These are phyloP conservation scores for Simalia tracyae DNA, from an alignment of 2,797 vertebrate genomes.

Conservation along the genomic window DNA sequence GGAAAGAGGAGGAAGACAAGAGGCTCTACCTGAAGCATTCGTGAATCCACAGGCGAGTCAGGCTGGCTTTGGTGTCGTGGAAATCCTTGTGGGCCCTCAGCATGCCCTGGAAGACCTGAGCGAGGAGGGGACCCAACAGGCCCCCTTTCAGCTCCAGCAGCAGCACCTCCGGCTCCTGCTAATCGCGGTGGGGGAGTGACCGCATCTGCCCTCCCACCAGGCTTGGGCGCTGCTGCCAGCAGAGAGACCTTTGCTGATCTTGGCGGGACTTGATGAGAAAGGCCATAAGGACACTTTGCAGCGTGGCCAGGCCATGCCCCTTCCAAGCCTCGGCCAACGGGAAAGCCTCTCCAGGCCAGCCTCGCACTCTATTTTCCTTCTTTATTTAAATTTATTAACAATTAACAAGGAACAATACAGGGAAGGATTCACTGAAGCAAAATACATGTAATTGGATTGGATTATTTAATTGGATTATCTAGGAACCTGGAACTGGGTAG, in stretches of 20 bases:
- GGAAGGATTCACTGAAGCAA: neutral
- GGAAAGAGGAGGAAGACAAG: neutral
- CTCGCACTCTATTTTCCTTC: neutral
- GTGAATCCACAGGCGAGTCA: conserved; percentile 87
- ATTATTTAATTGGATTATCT: neutral
- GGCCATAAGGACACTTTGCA: neutral
- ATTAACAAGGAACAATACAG: neutral
- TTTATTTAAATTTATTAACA: neutral
- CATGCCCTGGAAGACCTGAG: conserved; percentile 88
- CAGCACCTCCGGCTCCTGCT: neutral
- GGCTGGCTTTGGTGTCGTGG: conserved; percentile 82
- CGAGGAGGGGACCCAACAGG: neutral
- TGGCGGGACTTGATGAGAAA: neutral
- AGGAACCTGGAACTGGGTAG: neutral
- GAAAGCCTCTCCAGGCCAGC: too few species aligned
- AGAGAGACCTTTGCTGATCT: too few species aligned
- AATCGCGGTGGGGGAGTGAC: neutral
- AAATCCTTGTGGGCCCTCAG: conserved; percentile 83
- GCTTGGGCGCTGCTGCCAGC: fast-evolving
- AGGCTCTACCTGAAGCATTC: conserved; percentile 86
- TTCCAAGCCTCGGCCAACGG: neutral
- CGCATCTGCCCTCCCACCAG: neutral
- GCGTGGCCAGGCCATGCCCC: too few species aligned
- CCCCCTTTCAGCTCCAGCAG: neutral
- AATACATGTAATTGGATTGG: neutral